These are phyloP conservation scores for Trachops cirrhosus DNA, from an alignment of 2,797 vertebrate species.

Conservation along the genomic window DNA sequence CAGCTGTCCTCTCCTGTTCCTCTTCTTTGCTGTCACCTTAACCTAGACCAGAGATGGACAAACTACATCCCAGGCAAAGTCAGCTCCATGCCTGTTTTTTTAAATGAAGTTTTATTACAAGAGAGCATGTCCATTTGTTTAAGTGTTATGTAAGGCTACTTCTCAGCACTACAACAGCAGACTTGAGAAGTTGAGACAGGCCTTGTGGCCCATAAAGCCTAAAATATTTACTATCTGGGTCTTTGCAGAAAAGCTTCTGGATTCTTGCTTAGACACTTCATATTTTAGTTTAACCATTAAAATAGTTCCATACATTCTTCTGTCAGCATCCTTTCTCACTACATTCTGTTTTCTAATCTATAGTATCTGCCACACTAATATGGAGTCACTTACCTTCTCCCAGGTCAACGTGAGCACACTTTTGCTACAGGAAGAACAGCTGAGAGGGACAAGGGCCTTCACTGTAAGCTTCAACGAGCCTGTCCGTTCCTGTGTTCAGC, in stretches of 20 bases:
- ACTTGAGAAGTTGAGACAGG: neutral
- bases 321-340: neutral
- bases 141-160: neutral
- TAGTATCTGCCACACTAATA: neutral
- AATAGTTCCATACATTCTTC: neutral
- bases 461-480: neutral
- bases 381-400: neutral
- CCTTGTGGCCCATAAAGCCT: neutral
- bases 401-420: neutral
- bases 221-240: neutral
- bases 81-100: neutral
- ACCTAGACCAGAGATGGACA: neutral
- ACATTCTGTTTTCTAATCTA: neutral
- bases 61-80: neutral
- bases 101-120: neutral
- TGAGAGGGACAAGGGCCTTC: neutral
- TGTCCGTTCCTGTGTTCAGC: neutral
- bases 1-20: neutral
- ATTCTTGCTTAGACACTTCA: neutral
- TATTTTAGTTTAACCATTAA: neutral
- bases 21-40: neutral
- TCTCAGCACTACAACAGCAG: neutral
- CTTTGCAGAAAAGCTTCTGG: neutral
- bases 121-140: neutral
- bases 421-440: neutral